Percentiles rank a stretch among this genome's conserved stretches.
These are phyloP conservation scores for Bombus affinis DNA, from an alignment of 1,140 invertebrate species.

Conservation along the genomic window DNA sequence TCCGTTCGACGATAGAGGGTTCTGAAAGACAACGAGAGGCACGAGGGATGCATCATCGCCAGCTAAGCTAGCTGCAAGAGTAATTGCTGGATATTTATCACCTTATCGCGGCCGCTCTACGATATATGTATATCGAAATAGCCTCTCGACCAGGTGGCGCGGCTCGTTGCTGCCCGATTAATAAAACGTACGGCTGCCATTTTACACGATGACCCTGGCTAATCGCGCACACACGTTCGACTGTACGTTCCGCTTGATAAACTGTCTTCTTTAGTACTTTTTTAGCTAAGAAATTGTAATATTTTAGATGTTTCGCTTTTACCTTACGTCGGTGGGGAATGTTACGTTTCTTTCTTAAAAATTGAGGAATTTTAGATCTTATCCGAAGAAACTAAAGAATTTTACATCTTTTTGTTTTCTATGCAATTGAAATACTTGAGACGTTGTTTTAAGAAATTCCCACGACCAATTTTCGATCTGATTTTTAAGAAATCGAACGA, in stretches of 20 bases:
- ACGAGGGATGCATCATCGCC: conserved; percentile 9
- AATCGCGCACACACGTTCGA: background rate
- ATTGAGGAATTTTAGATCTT: background rate
- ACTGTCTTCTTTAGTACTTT: background rate
- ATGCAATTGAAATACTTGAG: no score
- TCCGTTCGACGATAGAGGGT: background rate
- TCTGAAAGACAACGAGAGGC: background rate
- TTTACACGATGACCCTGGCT: conserved; percentile 1
- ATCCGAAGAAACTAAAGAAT: background rate
- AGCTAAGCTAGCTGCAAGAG: conserved; percentile 4
- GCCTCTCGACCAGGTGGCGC: conserved; percentile 26
- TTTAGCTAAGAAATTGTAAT: background rate
- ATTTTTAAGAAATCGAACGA: no score
- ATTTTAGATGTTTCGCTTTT: background rate
- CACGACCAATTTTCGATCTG: background rate
- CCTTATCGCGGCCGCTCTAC: conserved; percentile 6
- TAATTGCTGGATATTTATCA: conserved; percentile 52
- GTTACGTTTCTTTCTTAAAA: background rate
- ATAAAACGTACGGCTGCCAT: conserved; percentile 28
- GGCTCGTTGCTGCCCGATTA: conserved; percentile 9
- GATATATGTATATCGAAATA: conserved; percentile 24
- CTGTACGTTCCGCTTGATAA: background rate
- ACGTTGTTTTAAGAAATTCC: no score
- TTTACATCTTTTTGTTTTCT: no score
- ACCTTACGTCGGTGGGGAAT: no score